A percentile compares a stretch with the other conserved stretches of the same genome.
phyloP scores from a whole-genome alignment of 2,113 vertebrate genomes.

The Cygnus buccinator region DNA sequence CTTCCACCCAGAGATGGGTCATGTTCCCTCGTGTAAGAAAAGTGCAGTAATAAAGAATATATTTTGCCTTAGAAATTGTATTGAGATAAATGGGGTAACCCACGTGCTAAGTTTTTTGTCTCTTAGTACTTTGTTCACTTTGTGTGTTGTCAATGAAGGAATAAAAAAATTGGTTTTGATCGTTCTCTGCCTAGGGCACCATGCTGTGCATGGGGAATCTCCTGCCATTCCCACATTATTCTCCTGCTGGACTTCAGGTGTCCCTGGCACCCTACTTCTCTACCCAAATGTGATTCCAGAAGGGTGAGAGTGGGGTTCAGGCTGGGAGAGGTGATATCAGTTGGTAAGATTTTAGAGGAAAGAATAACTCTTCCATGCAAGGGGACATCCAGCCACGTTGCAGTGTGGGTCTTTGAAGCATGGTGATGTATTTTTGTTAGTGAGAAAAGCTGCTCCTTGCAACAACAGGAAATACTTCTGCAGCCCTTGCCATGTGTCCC shows the following conservation, averaged over 20 bases:
- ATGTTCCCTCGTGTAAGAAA: background rate
- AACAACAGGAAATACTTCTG: constrained; percentile 66
- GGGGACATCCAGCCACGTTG: background rate
- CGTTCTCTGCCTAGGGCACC: background rate
- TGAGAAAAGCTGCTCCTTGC: background rate
- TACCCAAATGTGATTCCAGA: background rate
- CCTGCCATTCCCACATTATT: background rate
- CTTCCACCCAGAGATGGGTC: background rate
- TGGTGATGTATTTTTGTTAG: background rate
- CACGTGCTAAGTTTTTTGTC: background rate
- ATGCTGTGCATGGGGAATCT: background rate
- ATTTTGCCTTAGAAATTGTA: background rate
- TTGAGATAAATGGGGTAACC: background rate
- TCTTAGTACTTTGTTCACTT: background rate
- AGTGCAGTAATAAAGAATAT: background rate
- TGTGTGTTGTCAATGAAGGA: background rate
- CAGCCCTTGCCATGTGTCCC: constrained; percentile 34
- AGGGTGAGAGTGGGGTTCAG: background rate
- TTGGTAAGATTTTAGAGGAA: background rate
- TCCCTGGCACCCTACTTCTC: background rate
- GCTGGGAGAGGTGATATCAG: background rate
- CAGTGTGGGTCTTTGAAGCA: background rate
- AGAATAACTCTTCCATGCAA: background rate
- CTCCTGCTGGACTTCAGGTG: background rate
- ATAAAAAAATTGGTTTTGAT: background rate